phyloP scores from a whole-genome alignment of 2,797 vertebrate genomes.

The Premnoplex brunnescens region DNA sequence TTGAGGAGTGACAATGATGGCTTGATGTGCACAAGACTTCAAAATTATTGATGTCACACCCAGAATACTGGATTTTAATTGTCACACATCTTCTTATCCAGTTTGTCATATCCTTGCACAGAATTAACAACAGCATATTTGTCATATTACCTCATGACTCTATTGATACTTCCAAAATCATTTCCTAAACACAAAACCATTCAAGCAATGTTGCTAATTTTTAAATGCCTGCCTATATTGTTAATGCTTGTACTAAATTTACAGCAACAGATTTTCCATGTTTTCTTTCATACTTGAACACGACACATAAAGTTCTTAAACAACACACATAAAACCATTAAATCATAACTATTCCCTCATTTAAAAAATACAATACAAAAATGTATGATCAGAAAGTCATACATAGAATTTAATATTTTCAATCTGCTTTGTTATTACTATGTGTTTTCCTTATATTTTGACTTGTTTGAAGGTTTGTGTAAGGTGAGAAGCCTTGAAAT shows the following conservation, averaged over 20 bases:
- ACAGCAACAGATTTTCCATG: neutral
- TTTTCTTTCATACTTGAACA: neutral
- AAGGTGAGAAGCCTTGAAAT: constrained; percentile 33
- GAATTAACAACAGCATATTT: constrained; percentile 2
- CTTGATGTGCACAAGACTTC: neutral
- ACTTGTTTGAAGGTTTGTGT: neutral
- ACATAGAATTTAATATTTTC: neutral
- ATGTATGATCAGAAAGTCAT: neutral
- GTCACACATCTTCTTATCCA: neutral
- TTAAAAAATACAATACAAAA: neutral
- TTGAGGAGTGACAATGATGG: neutral
- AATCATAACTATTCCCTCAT: neutral
- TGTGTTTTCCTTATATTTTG: neutral
- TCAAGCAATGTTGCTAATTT: neutral
- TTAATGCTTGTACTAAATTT: neutral
- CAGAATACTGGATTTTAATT: neutral
- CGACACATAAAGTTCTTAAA: neutral
- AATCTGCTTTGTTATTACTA: neutral
- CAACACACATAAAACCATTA: neutral
- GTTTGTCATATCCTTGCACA: constrained; percentile 23
- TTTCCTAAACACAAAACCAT: constrained; percentile 20
- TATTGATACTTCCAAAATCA: constrained; percentile 31
- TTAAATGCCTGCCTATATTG: neutral
- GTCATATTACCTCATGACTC: neutral
- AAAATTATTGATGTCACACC: constrained; percentile 17